These are phyloP conservation scores for Aplidium turbinatum DNA, from an alignment of 23 tunicate species.

Conservation along the genomic window DNA sequence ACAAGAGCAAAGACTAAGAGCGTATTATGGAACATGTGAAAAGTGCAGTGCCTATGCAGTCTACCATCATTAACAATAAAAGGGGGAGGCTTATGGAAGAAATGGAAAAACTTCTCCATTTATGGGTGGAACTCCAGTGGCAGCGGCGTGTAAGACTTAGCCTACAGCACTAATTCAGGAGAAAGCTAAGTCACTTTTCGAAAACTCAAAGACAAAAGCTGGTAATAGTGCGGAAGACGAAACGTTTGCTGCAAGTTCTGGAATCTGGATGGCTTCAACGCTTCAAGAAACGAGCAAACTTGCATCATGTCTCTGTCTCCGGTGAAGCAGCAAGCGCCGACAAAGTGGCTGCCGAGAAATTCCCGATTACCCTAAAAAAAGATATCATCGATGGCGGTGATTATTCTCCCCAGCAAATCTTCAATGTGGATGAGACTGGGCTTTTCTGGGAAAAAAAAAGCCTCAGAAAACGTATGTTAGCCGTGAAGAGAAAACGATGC, in stretches of 20 bases:
- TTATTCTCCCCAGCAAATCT: conserved; percentile 31
- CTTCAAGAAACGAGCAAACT: conserved; percentile 22
- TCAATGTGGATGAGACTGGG: conserved; percentile 9
- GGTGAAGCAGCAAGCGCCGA: conserved; percentile 33
- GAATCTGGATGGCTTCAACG: conserved; percentile 18
- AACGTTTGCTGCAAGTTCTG: no score
- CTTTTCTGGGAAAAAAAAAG: conserved; percentile 38
- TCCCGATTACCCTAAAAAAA: conserved; percentile 2
- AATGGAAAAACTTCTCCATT: conserved; percentile 30
- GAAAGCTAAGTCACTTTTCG: conserved; percentile 13
- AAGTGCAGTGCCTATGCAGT: conserved; percentile 41
- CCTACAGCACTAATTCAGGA: conserved; percentile 11
- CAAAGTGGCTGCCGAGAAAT: conserved; percentile 35
- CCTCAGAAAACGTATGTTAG: conserved; percentile 23
- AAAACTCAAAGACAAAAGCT: no score
- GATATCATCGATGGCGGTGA: conserved; percentile 24
- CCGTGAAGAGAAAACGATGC: conserved; percentile 31
- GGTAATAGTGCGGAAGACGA: no score
- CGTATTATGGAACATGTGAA: conserved; percentile 38
- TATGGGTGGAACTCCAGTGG: conserved; percentile 32
- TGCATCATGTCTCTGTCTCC: conserved; percentile 11
- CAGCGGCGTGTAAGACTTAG: conserved; percentile 28
- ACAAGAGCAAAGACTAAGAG: conserved; percentile 31
- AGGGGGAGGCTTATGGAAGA: conserved; percentile 24
- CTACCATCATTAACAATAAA: conserved; percentile 29